Evolutionary conservation across 1,140 invertebrate species (phyloP).

Genomic region (Formica exsecta): DNA sequence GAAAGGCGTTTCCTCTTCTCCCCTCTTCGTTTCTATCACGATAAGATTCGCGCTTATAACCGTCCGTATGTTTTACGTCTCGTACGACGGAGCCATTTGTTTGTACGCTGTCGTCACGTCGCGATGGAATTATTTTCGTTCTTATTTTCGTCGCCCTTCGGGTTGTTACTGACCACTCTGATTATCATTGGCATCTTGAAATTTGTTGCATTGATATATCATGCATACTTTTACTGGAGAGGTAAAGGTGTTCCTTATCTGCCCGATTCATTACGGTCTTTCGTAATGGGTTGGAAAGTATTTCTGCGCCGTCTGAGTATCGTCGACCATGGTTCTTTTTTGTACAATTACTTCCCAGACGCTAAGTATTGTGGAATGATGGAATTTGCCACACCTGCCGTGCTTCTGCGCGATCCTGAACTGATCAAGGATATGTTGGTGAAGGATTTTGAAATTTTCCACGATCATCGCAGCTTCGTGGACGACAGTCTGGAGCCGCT

Average conservation of each 20-base stretch:
- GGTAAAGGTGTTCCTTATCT: conserved; percentile 24
- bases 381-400: conserved; percentile 85
- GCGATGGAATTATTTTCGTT: conserved; percentile 15
- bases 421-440: conserved; percentile 88
- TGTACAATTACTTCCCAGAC: conserved; percentile 54
- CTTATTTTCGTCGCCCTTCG: background rate
- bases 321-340: background rate
- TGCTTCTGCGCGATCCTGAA: conserved; percentile 87
- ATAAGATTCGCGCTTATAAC: background rate
- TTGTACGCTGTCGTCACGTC: background rate
- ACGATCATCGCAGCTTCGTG: conserved; percentile 84
- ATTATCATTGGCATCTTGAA: background rate
- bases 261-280: background rate
- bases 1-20: background rate
- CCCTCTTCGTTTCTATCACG: background rate
- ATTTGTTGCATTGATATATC: background rate
- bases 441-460: conserved; percentile 90
- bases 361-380: conserved; percentile 84
- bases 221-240: conserved; percentile 66
- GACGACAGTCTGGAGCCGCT: conserved; percentile 76
- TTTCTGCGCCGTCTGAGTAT: conserved; percentile 20
- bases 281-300: conserved; percentile 5
- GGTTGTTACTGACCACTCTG: conserved; percentile 25
- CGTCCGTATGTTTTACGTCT: background rate
- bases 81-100: background rate